Percentiles rank a stretch among this genome's conserved stretches.
Evolutionary conservation across 2,113 vertebrate genomes (phyloP).

Genomic region (Chaenogobius annularis): DNA sequence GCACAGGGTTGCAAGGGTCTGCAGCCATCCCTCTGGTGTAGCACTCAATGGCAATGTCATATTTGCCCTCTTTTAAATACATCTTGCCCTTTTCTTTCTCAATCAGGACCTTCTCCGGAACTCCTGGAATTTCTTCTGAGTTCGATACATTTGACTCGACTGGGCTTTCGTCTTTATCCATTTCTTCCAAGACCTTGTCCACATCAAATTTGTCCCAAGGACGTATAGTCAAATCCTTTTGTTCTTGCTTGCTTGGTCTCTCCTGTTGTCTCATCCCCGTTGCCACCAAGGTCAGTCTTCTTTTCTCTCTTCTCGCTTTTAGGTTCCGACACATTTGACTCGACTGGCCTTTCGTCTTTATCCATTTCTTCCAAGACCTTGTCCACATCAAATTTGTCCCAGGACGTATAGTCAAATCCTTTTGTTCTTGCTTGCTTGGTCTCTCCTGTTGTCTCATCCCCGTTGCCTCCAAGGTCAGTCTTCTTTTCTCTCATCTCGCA

Average conservation of each 20-base stretch:
- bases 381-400: constrained; percentile 96
- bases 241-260: constrained; percentile 82
- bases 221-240: constrained; percentile 88
- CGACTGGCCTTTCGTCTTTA: constrained; percentile 84
- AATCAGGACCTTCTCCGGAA: constrained; percentile 81
- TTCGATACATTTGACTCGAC: constrained; percentile 88
- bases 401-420: constrained; percentile 88
- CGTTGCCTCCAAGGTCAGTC: constrained; percentile 61
- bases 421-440: constrained; percentile 83
- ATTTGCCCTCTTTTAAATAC: constrained; percentile 89
- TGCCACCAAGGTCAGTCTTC: constrained; percentile 65
- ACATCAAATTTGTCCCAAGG: constrained; percentile 96
- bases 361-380: constrained; percentile 89
- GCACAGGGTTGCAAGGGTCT: constrained; percentile 88
- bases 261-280: constrained; percentile 71
- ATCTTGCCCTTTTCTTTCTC: constrained; percentile 94
- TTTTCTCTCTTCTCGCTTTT: constrained; percentile 86
- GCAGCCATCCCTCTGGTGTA: constrained; percentile 91
- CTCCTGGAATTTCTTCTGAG: constrained; percentile 83
- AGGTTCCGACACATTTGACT: constrained; percentile 87
- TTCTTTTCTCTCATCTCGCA: constrained; percentile 85
- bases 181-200: constrained; percentile 88
- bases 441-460: constrained; percentile 74
- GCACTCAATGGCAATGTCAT: constrained; percentile 88
- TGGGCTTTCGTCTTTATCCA: constrained; percentile 88